Evolutionary conservation across 2,888 invertebrate genomes (phyloP).

Genomic region (Himalopsyche japonica): DNA sequence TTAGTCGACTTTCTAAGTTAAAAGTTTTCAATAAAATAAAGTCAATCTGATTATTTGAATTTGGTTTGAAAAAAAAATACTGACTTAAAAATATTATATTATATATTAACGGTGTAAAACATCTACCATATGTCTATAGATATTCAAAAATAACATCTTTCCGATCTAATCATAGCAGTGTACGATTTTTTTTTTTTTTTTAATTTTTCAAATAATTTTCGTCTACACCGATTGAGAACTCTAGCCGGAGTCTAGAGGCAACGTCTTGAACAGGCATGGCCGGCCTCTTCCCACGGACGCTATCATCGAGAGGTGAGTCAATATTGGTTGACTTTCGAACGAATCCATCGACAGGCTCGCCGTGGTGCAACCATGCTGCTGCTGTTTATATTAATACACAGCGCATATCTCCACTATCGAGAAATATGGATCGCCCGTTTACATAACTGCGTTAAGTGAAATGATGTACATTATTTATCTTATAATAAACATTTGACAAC

Average conservation of each 20-base stretch:
- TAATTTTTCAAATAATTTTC: no score
- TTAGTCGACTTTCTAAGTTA: no score
- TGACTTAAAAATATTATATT: no score
- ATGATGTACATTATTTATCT: not conserved
- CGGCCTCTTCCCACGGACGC: conserved; percentile 29
- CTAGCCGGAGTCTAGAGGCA: not conserved
- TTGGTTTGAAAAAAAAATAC: no score
- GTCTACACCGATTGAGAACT: not conserved
- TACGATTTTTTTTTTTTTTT: no score
- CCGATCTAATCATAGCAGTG: no score
- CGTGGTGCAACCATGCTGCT: not conserved
- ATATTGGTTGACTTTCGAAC: conserved; percentile 21
- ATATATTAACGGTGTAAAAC: no score
- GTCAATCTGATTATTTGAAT: no score
- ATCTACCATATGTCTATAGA: no score
- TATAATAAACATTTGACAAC: not conserved
- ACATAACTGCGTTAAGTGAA: not conserved
- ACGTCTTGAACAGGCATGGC: not conserved
- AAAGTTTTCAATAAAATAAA: no score
- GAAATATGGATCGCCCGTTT: not conserved
- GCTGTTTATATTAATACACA: not conserved
- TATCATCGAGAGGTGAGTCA: conserved; percentile 36
- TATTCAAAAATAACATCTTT: no score
- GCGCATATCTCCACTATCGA: not conserved
- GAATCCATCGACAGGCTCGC: not conserved